These are phyloP conservation scores for Aphidius gifuensis DNA, from an alignment of 1,140 invertebrate genomes.

Conservation along the genomic window DNA sequence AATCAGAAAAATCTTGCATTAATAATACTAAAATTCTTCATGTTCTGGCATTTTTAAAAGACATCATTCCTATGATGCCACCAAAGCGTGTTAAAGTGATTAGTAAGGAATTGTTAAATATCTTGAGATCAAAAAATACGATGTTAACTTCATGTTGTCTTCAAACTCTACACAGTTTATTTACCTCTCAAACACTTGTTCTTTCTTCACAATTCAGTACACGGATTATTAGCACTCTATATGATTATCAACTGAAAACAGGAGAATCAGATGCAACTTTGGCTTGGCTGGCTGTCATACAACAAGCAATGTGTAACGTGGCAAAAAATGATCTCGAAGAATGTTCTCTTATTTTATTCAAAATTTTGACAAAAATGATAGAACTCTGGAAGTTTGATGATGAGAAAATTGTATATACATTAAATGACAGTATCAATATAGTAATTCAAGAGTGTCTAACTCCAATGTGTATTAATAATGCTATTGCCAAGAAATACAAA, in stretches of 20 bases:
- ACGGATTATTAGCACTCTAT: slow-evolving; percentile 75
- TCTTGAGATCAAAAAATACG: slow-evolving; percentile 82
- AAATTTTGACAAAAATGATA: slow-evolving; percentile 62
- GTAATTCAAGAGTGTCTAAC: slow-evolving; percentile 67
- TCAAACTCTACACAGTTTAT: slow-evolving; percentile 76
- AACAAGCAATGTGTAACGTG: slow-evolving; percentile 76
- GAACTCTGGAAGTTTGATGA: slow-evolving; percentile 72
- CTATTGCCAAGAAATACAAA: slow-evolving; percentile 47
- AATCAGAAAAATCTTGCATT: slow-evolving; percentile 44
- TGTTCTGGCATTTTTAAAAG: slow-evolving; percentile 72
- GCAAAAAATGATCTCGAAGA: slow-evolving; percentile 42
- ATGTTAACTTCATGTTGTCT: slow-evolving; percentile 77
- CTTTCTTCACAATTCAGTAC: slow-evolving; percentile 66
- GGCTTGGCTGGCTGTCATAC: slow-evolving; percentile 83
- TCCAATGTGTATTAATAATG: slow-evolving; percentile 55
- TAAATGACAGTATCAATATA: slow-evolving; percentile 67
- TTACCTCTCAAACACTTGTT: slow-evolving; percentile 59
- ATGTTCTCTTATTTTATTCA: slow-evolving; percentile 52
- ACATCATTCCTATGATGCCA: slow-evolving; percentile 71
- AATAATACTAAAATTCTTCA: slow-evolving; percentile 68
- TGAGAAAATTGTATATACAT: slow-evolving; percentile 62
- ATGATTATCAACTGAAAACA: slow-evolving; percentile 76
- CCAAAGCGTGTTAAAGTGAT: slow-evolving; percentile 68
- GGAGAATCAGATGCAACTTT: slow-evolving; percentile 74
- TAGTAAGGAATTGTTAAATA: slow-evolving; percentile 74